These are phyloP conservation scores for Coelopa frigida DNA, from an alignment of 1,140 invertebrate genomes.

Conservation along the genomic window DNA sequence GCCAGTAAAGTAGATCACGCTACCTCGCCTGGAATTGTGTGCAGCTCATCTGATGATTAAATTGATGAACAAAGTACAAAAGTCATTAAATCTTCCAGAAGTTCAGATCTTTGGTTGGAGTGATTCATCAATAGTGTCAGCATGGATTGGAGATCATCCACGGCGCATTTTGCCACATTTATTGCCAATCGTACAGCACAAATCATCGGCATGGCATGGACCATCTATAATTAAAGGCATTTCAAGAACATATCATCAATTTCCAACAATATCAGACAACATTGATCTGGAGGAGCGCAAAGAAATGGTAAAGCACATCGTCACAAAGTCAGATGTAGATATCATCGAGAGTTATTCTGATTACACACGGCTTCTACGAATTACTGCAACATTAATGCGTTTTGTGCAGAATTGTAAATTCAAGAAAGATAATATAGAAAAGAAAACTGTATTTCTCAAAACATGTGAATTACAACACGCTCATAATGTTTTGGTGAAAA, in stretches of 20 bases:
- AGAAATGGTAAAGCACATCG: background rate
- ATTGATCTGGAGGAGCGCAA: slow-evolving; percentile 1
- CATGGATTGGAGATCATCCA: slow-evolving; percentile 10
- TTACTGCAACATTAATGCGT: background rate
- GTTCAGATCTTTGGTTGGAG: slow-evolving; percentile 1
- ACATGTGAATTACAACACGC: background rate
- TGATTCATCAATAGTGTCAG: slow-evolving; percentile 15
- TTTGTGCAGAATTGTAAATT: slow-evolving; percentile 6
- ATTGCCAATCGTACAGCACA: slow-evolving; percentile 25
- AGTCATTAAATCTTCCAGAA: background rate
- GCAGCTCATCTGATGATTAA: slow-evolving; percentile 13
- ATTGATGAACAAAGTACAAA: slow-evolving; percentile 6
- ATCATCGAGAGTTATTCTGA: slow-evolving; percentile 1
- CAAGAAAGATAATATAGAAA: background rate
- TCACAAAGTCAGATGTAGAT: background rate
- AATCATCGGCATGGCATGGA: slow-evolving; percentile 18
- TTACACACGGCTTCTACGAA: background rate
- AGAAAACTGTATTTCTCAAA: background rate
- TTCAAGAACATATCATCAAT: background rate
- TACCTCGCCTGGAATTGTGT: slow-evolving; percentile 18
- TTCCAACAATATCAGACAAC: background rate
- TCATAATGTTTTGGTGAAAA: slow-evolving; percentile 1
- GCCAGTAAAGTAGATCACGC: slow-evolving; percentile 12
- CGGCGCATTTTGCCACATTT: slow-evolving; percentile 21
- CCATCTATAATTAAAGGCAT: background rate